Base-by-base conservation (phyloP, 2,888 invertebrate species). In the Nebria salina region DNA sequence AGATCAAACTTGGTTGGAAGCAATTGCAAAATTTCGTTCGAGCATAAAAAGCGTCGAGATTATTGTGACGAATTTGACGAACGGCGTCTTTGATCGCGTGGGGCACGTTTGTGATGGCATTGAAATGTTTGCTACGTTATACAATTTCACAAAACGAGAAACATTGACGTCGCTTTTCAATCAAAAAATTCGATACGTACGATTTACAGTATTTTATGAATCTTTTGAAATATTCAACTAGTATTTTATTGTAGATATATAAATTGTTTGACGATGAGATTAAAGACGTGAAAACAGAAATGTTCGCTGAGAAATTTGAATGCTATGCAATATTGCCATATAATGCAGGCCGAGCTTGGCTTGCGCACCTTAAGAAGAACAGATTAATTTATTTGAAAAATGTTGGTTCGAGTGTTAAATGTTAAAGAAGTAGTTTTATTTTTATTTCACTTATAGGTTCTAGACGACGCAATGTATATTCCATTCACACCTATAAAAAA, bases 71-170 rank as follows among this genome's bases (percentile, higher is more conserved):
- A 96, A 97, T 86, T 90, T 97, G 7, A 93, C 96, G 66, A 92
- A 93, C 73, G 92, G 93, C 0, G 94, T 95, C 0, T 97, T 97
- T 86, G 93, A 94, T 84, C 92, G 93, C 7, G 92, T 96, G 7
- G 94, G 93, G 76, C 95, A 95, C 84, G 93, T 96, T 0, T 95
- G 95, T 84, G 95, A 96, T 85, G 95, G 94, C 0, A 91, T 97
- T 8, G 93, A 95, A 83, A 92, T 94, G 0, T 89, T 97, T 5
- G 95, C 93, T 84, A 93, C 94, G 0, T 92, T 96, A 85, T 92
- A 95, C 86, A 95, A 95, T 86, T 96, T 95, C 85, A 93, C 95
- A 0, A 93, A 93, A 83, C 91, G 97, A 77, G 93, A 94, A 85
- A 94, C 93, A 13, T 90, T 97, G 76, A 92, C 92, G 41, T 90